A percentile compares a stretch with the other conserved stretches of the same genome.
Conservation (phyloP, 2,888 invertebrate genomes). For the Andrena haemorrhoa region DNA sequence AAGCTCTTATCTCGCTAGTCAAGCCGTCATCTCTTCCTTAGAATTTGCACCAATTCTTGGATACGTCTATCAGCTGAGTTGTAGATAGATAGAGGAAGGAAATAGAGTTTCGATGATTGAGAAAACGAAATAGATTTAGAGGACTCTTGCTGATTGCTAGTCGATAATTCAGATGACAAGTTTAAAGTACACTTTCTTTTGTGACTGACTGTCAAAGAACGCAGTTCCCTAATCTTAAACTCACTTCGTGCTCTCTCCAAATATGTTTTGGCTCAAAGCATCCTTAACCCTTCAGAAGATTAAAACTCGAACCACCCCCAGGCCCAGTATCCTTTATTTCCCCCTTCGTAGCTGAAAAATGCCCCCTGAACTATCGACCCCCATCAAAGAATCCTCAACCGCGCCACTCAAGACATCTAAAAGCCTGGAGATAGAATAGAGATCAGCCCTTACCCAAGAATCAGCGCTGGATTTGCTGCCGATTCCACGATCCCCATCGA, state of each 20-base stretch:
- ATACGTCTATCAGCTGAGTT: neutral
- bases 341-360: too few species aligned
- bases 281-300: too few species aligned
- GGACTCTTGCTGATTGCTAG: neutral
- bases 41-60: neutral
- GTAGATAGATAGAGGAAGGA: neutral
- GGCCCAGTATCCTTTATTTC: too few species aligned
- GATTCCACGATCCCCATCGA: neutral
- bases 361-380: neutral
- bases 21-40: neutral
- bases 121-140: neutral
- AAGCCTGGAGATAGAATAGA: neutral
- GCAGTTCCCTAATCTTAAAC: too few species aligned
- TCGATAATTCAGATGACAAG: neutral
- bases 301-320: too few species aligned
- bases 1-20: conserved; percentile 15
- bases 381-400: neutral
- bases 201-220: too few species aligned
- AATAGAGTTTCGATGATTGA: neutral
- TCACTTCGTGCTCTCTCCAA: too few species aligned
- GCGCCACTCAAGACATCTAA: neutral
- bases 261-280: too few species aligned
- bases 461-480: neutral
- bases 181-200: too few species aligned
- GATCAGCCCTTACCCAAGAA: neutral